Conservation (phyloP, 2,113 vertebrate species). For the Mustelus asterias region DNA sequence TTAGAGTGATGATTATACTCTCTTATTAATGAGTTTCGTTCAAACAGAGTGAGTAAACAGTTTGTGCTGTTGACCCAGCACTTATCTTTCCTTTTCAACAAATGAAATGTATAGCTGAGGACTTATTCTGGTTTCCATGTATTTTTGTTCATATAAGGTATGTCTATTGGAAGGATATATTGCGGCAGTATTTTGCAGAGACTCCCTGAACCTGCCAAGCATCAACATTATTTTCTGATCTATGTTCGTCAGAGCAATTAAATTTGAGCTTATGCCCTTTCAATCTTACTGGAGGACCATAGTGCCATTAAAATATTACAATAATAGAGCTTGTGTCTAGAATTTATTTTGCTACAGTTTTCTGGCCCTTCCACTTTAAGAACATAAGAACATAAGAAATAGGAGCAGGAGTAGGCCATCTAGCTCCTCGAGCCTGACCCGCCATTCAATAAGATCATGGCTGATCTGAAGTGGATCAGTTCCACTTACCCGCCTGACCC, state of each 20-base stretch:
- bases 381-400: no score
- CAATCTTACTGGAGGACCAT: background rate
- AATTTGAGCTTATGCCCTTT: background rate
- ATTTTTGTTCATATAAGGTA: background rate
- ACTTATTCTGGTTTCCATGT: background rate
- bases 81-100: background rate
- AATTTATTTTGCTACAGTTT: background rate
- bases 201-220: background rate
- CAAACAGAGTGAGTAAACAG: background rate
- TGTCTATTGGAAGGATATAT: background rate
- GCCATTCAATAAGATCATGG: no score
- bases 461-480: no score
- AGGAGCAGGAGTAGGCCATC: no score
- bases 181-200: background rate
- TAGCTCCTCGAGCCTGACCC: no score
- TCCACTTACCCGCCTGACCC: no score
- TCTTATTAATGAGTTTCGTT: slow-evolving; percentile 36
- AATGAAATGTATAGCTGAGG: background rate
- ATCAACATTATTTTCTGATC: background rate
- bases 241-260: background rate
- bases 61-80: background rate
- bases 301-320: background rate
- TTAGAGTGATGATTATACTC: slow-evolving; percentile 21
- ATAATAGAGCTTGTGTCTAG: background rate
- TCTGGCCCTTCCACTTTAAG: background rate